Percentiles rank a stretch among this genome's conserved stretches.
phyloP scores from a whole-genome alignment of 2,113 vertebrate genomes.

The Ophiodon elongatus region DNA sequence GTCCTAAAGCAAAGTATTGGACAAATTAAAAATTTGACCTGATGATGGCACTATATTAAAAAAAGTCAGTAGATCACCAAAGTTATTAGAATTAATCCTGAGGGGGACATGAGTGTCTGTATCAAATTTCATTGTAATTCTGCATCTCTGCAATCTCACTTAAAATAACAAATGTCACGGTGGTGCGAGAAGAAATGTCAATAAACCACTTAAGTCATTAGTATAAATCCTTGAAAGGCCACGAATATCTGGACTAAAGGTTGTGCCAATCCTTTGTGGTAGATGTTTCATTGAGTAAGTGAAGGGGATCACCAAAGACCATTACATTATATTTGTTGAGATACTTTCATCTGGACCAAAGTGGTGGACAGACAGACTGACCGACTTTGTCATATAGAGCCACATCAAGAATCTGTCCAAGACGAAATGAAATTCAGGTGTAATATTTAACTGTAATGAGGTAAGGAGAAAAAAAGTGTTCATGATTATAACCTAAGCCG shows the following conservation, averaged over 20 bases:
- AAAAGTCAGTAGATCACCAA: not conserved
- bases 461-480: constrained; percentile 8
- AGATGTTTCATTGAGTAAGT: not conserved
- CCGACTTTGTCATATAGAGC: not conserved
- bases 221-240: not conserved
- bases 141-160: not conserved
- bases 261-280: not conserved
- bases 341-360: not conserved
- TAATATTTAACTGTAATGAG: constrained; percentile 37
- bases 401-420: not conserved
- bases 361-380: not conserved
- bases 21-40: not conserved
- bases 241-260: not conserved
- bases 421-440: not conserved
- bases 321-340: not conserved
- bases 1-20: too few relatives aligned
- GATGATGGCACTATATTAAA: not conserved
- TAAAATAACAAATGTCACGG: not conserved
- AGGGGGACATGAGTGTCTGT: not conserved
- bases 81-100: not conserved
- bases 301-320: not conserved
- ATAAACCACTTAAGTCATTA: not conserved
- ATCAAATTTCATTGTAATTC: not conserved
- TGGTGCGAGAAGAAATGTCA: not conserved
- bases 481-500: constrained; percentile 27